Base-by-base conservation (phyloP, 2,888 invertebrate genomes). In the Timema cristinae region DNA sequence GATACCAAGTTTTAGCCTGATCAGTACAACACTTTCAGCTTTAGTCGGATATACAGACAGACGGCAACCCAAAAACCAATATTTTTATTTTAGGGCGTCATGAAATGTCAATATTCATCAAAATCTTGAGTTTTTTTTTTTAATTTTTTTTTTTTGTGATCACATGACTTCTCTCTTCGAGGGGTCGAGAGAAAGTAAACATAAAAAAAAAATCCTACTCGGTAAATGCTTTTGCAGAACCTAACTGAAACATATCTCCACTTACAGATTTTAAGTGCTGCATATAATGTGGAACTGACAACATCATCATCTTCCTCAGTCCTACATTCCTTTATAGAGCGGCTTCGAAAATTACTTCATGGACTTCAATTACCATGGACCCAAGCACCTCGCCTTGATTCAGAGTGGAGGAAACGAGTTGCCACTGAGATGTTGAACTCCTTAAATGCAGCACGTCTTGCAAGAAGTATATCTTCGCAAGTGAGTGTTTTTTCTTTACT, bases 201-300 rank as follows among this genome's bases (percentile, higher is more conserved):
- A 32, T 2, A 32, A 32, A 32, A 32, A 32, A 32, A 32, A 32
- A 32, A 32, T 2, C 4, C 32, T 32, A 32, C 32, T 32, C 4
- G 32, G 32, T 32, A 32, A 32, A 32, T 32, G 32, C 32, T 32
- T 32, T 32, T 32, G 32, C 32, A 32, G 32, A 32, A 32, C 32
- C 32, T 2, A 32, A 32, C 32, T 32, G 32, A 32, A 32, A 32
- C 32, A 32, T 1, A 32, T 32, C 32, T 32, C 32, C 32, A 32
- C 32, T 77, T 76, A 7, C 79, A 85, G 83, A 86, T 86, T 72
- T 78, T 87, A 73, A 85, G 83, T 63, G 92, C 91, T 7, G 93
- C 94, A 0, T 90, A 93, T 75, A 90, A 90, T 77, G 90, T 95
- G 52, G 90, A 92, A 80, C 79, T 91, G 67, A 89, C 88, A 74